Base-by-base conservation (phyloP, 2,797 vertebrate species). In the Anomalospiza imberbis region DNA sequence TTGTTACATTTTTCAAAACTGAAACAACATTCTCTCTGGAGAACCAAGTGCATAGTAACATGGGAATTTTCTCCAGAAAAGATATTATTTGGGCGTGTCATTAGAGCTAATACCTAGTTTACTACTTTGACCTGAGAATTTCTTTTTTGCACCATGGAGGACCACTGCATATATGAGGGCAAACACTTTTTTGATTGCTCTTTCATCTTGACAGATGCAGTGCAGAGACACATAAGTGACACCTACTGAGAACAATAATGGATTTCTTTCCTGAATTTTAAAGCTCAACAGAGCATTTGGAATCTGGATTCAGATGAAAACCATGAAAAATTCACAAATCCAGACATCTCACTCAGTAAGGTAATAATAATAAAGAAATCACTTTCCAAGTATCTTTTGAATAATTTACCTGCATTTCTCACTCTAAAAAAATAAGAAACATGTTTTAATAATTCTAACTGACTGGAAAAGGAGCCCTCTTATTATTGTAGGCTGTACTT, bases 261-360 rank as follows among this genome's bases (percentile, higher is more conserved):
- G 89, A 62, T 81, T 92, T 86, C 86, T 95, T 95, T 97, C 95
- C 96, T 76, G 94, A 94, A 77, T 95, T 96, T 95, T 80, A 76
- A 95, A 91, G 89, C 87, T 92, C 79, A 26, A 95, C 61, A 40
- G 25, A 82, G 81, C 38, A 21, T 94, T 96, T 90, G 47, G 87
- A 96, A 58, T 78, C 89, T 80, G 79, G 92, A 96, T 89, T 96
- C 94, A 68, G 89, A 96, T 54, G 81, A 97, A 96, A 82, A 97
- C 85, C 88, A 61, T 95, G 92, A 92, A 94, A 96, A 96, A 94
- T 58, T 83, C 28, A 76, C 80, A 86, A 60, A 93, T 88, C 60
- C 78, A 89, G 85, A 96, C 89, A 65, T 92, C 91, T 96, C 93
- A 79, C 29, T 94, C 26, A 67, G 61, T 44, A 85, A 75, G 34